Evolutionary conservation across 2,797 vertebrate species (phyloP), one percentile per base, ranked within the genome.

Genomic region (Spinus pinus): DNA sequence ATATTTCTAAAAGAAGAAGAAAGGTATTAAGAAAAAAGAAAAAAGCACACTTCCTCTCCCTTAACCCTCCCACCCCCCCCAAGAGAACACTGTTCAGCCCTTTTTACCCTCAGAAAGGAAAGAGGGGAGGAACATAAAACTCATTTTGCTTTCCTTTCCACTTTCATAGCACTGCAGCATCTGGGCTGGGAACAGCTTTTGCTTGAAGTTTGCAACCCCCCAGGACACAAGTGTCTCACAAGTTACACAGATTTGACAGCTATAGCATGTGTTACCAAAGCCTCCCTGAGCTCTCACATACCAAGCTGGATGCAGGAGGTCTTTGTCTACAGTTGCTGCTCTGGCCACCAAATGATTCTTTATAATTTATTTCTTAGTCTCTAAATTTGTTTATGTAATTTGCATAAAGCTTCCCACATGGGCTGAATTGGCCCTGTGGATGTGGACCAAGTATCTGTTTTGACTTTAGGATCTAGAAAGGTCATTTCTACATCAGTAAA

Each of bases 331-430:
- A 54, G 37, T 91, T 91, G 69, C 75, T 90, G 46, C 58, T 93
- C 87, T 96, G 94, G 65, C n/a, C 80, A 83, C 81, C 80, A 93
- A 94, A 86, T 65, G 46, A 65, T 90, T 77, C 61, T 50, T 73
- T 82, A 10, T 11, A 86, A 70, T 77, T 81, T 72, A 50, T 86
- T 94, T 81, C 53, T 81, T 28, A 28, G 58, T 64, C 50, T 88
- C 46, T 71, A 74, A 12, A 69, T 85, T 75, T 2, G 0, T 81
- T 87, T 66, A 39, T 77, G 7, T 56, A 35, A 89, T 96, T 95
- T 95, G 74, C 89, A 92, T 93, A 93, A 93, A 57, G 31, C 39
- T 81, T 96, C 58, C 61, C 82, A 85, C 35, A 24, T 78, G 65
- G 77, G 33, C 53, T 86, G 35, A 56, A 12, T 54, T 78, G 61